Conservation (phyloP, 2,888 invertebrate species). For the Argyresthia albistria region DNA sequence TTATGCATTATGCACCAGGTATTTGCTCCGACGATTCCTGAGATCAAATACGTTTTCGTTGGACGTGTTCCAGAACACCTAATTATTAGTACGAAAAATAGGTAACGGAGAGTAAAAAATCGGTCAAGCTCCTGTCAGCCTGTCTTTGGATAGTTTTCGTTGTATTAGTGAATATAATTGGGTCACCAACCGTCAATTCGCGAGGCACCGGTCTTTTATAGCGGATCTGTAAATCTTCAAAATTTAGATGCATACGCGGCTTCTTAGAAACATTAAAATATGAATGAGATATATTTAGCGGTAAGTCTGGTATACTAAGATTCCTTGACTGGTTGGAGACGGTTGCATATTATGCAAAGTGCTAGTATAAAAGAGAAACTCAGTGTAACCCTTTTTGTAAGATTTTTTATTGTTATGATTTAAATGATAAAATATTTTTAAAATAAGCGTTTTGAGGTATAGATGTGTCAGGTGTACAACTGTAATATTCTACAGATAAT, state of each 20-base stretch:
- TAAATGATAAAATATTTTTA: too few relatives aligned
- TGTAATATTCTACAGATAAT: too few relatives aligned
- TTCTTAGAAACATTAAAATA: slow-evolving; percentile 21
- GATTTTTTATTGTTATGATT: too few relatives aligned
- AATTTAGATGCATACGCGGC: neutral
- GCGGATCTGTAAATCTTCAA: slow-evolving; percentile 4
- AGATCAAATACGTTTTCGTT: neutral
- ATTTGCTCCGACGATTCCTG: neutral
- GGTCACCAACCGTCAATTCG: neutral
- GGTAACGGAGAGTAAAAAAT: neutral
- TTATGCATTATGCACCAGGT: too few relatives aligned
- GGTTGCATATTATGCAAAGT: slow-evolving; percentile 10
- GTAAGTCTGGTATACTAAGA: neutral
- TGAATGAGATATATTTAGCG: slow-evolving; percentile 8
- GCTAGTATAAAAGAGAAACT: slow-evolving; percentile 5
- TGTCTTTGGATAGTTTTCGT: neutral
- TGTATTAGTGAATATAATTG: neutral
- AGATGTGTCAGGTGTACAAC: too few relatives aligned
- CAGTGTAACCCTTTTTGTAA: too few relatives aligned
- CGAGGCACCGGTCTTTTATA: slow-evolving; percentile 1
- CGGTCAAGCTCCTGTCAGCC: neutral
- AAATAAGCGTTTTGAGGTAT: too few relatives aligned
- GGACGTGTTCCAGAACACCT: neutral
- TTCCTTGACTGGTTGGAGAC: slow-evolving; percentile 6
- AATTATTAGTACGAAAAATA: neutral